Evolutionary conservation across 2,113 vertebrate genomes (phyloP).

Genomic region (Motacilla alba): DNA sequence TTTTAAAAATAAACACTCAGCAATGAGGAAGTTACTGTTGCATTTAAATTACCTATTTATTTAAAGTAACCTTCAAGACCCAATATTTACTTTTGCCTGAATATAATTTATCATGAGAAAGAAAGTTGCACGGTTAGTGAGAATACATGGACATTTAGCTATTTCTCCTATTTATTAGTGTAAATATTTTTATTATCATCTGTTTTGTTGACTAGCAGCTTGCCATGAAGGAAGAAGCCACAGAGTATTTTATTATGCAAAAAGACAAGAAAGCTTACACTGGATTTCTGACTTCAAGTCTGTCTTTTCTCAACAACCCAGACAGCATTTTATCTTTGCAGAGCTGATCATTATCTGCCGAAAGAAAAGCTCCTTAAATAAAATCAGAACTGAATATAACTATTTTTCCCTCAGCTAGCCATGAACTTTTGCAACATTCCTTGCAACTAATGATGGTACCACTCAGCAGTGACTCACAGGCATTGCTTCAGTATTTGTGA

Average conservation of each 20-base stretch:
- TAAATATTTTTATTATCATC: constrained; percentile 55
- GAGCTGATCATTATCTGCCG: background rate
- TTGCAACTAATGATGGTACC: background rate
- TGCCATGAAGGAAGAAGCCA: background rate
- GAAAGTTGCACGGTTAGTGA: constrained; percentile 40
- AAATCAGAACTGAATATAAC: background rate
- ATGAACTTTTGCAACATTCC: background rate
- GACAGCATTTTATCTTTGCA: background rate
- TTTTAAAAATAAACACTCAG: constrained; percentile 42
- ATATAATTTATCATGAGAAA: constrained; percentile 57
- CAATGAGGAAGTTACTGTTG: constrained; percentile 49
- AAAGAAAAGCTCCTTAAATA: background rate
- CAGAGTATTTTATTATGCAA: constrained; percentile 4
- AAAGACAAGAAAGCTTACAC: background rate
- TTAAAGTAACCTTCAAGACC: constrained; percentile 68
- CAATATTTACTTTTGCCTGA: constrained; percentile 48
- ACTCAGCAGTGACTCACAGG: background rate
- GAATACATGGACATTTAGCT: constrained; percentile 25
- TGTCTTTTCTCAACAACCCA: constrained; percentile 14
- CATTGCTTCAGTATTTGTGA: background rate
- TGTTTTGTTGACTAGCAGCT: background rate
- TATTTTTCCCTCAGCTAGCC: background rate
- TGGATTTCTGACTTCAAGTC: constrained; percentile 24
- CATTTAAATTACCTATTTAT: constrained; percentile 72
- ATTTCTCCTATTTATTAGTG: constrained; percentile 37